A percentile compares a stretch with the other conserved stretches of the same genome.
Conservation (phyloP, 2,113 vertebrate genomes). For the Seriola aureovittata region DNA sequence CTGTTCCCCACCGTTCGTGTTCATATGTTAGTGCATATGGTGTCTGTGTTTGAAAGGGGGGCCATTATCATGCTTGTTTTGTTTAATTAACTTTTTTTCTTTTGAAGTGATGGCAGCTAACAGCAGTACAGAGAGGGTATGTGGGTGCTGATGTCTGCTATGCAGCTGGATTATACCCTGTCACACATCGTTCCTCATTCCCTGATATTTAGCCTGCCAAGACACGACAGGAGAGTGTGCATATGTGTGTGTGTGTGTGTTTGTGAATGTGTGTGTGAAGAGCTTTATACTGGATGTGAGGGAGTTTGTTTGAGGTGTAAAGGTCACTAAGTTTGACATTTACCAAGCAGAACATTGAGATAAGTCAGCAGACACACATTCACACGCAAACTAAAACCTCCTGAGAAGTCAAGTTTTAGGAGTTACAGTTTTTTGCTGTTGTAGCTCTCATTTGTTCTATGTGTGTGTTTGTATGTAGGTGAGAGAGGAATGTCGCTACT, state of each 20-base stretch:
- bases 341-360: slow-evolving; percentile 45
- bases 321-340: slow-evolving; percentile 76
- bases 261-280: slow-evolving; percentile 1
- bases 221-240: slow-evolving; percentile 18
- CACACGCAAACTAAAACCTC: slow-evolving; percentile 28
- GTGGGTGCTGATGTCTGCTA: slow-evolving; percentile 56
- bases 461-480: slow-evolving; percentile 85
- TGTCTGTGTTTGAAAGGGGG: neutral
- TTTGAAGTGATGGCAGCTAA: slow-evolving; percentile 14
- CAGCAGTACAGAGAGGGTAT: slow-evolving; percentile 8
- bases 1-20: neutral
- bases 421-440: slow-evolving; percentile 23
- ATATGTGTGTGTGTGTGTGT: slow-evolving; percentile 11
- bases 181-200: slow-evolving; percentile 51
- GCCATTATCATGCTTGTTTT: slow-evolving; percentile 34
- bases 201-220: slow-evolving; percentile 77
- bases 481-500: slow-evolving; percentile 95
- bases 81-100: slow-evolving; percentile 33
- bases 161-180: slow-evolving; percentile 73
- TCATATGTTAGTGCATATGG: neutral
- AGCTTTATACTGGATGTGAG: slow-evolving; percentile 35
- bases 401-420: slow-evolving; percentile 27
- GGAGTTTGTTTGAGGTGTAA: slow-evolving; percentile 71
- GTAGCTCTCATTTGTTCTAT: slow-evolving; percentile 21
- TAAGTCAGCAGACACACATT: slow-evolving; percentile 30